phyloP scores from a whole-genome alignment of 2,888 invertebrate genomes.

The Orthonychiurus folsomi region DNA sequence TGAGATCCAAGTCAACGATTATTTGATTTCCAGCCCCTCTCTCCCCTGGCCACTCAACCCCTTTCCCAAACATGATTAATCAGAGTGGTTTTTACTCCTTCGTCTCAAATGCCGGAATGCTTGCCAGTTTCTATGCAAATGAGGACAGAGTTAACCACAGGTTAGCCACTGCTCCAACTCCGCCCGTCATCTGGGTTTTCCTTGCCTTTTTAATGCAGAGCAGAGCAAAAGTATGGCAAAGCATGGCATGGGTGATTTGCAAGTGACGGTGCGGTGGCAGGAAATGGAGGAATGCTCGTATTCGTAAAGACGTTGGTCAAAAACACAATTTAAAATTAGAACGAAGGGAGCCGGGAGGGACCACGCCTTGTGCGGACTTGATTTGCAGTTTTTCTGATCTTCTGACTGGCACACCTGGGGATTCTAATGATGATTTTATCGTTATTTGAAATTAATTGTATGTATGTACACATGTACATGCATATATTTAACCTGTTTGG shows the following conservation, averaged over 20 bases:
- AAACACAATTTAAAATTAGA: neutral
- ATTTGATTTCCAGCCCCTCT: no score
- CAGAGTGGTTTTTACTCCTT: no score
- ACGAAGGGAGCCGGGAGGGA: neutral
- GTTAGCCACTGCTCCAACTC: neutral
- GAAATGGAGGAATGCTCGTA: neutral
- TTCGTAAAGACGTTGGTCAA: neutral
- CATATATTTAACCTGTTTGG: neutral
- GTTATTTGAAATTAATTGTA: neutral
- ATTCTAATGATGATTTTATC: neutral
- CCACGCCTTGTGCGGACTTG: neutral
- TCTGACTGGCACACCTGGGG: neutral
- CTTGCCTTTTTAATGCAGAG: neutral
- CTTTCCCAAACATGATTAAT: no score
- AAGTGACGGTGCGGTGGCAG: no score
- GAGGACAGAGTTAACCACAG: neutral
- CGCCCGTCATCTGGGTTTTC: neutral
- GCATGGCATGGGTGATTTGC: no score
- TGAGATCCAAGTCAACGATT: no score
- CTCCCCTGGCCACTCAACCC: no score
- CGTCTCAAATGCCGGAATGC: no score
- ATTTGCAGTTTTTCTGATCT: conserved; percentile 1
- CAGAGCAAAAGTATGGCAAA: no score
- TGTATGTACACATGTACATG: neutral
- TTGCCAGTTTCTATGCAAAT: no score